Base-by-base conservation (phyloP, 2,797 vertebrate species). In the Capromys pilorides region DNA sequence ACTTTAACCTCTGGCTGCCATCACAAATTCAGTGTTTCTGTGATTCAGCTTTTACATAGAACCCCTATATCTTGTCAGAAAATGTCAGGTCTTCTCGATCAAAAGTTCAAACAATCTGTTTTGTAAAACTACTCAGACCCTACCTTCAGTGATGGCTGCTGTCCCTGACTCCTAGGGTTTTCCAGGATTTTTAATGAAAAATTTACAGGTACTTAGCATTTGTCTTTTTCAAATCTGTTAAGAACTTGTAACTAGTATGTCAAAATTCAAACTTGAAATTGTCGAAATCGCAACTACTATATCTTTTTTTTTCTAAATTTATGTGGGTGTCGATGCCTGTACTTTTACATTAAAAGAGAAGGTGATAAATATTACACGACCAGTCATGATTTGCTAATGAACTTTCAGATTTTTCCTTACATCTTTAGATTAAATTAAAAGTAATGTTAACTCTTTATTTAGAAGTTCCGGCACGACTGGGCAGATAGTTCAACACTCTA, bases 261-360 rank as follows among this genome's bases (percentile, higher is more conserved):
- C 19, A 90, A 79, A 88, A 88, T 81, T 90, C 24, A 26, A 45
- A 24, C 39, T 92, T 95, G 11, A 78, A 78, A 14, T 71, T 71
- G 19, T 73, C 81, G 8, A 49, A 5, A 71, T 78, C 1, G 61
- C 8, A 83, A 33, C 4, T 33, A 28, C 45, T 45, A 69, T 69
- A 64, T 92, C 2, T 28, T 31, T 75, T 79, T 45, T 73, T 82
- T 91, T 88, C 33, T 24, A 83, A 61, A 54, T 77, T 14, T 71
- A 21, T 93, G 31, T 66, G 31, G 18, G 12, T 85, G 33, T 83
- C 28, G 66, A 10, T 59, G 7, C 86, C 21, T 61, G 9, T n/a
- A 7, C 75, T 5, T 92, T 91, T 36, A 66, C 2, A 83, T 91
- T 91, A 12, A 19, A 86, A 51, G 59, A 8, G 2, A 14, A 2